These are phyloP conservation scores for Calypte anna DNA, from an alignment of 2,113 vertebrate genomes.

Conservation along the genomic window DNA sequence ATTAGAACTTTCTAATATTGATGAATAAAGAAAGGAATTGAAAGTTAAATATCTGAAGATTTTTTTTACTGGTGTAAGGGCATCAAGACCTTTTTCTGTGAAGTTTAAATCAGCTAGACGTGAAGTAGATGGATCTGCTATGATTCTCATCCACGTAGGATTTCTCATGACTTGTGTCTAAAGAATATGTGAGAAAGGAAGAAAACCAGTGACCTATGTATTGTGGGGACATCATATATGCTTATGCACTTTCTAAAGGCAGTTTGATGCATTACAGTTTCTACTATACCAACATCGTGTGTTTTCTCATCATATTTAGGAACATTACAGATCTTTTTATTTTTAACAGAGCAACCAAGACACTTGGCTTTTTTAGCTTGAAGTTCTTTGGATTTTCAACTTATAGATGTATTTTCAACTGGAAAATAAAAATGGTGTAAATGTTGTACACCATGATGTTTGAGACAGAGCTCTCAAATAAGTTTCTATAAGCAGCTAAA, in stretches of 20 bases:
- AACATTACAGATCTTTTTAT: background rate
- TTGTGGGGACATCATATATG: background rate
- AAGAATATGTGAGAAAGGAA: background rate
- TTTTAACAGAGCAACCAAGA: background rate
- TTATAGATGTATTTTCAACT: background rate
- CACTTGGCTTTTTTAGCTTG: too few relatives aligned
- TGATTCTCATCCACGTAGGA: background rate
- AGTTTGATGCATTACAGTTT: background rate
- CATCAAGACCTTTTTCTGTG: background rate
- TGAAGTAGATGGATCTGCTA: background rate
- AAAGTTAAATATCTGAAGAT: background rate
- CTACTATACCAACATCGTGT: background rate
- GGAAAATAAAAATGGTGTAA: background rate
- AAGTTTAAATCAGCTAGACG: background rate
- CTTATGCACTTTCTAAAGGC: background rate
- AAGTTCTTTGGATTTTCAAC: too few relatives aligned
- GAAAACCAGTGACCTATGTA: background rate
- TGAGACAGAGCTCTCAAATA: background rate
- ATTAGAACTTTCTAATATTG: background rate
- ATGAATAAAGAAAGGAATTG: background rate
- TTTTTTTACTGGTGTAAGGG: background rate
- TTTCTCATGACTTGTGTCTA: background rate
- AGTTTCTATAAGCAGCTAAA: background rate
- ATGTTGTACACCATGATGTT: background rate
- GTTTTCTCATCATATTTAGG: background rate